A percentile compares a stretch with the other conserved stretches of the same genome.
Evolutionary conservation across 2,888 invertebrate genomes (phyloP).

Genomic region (Aelia acuminata): DNA sequence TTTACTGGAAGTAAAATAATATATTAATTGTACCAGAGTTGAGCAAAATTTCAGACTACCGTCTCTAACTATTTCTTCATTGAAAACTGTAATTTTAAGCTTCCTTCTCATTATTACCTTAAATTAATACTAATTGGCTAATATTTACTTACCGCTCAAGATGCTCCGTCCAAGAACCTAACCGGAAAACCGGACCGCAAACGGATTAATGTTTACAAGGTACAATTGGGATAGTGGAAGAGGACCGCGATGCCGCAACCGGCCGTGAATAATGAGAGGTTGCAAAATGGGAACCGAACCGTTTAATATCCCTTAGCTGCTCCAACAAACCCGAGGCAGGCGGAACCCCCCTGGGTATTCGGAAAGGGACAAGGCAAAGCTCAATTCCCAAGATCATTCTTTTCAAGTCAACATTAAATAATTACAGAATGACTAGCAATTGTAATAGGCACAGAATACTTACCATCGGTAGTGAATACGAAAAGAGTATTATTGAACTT

Average conservation of each 20-base stretch:
- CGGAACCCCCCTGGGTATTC: neutral
- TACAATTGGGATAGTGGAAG: neutral
- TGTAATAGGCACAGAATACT: no score
- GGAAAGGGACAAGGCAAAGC: neutral
- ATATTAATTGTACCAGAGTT: no score
- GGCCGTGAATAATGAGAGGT: constrained; percentile 18
- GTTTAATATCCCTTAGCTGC: neutral
- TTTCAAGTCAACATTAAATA: neutral
- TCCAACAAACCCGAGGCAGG: neutral
- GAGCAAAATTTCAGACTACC: no score
- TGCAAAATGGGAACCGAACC: constrained; percentile 6
- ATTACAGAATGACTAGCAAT: neutral
- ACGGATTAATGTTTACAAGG: constrained; percentile 28
- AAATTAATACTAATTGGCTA: neutral
- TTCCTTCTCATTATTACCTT: neutral
- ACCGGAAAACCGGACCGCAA: constrained; percentile 1
- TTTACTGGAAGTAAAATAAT: no score
- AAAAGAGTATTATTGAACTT: no score
- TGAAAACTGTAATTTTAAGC: no score
- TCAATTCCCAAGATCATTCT: neutral
- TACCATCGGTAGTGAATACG: no score
- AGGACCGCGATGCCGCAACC: neutral
- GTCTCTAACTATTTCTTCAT: no score
- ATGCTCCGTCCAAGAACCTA: neutral
- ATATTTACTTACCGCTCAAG: neutral